These are phyloP conservation scores for Streptopelia turtur DNA, from an alignment of 2,797 vertebrate species.

Conservation along the genomic window DNA sequence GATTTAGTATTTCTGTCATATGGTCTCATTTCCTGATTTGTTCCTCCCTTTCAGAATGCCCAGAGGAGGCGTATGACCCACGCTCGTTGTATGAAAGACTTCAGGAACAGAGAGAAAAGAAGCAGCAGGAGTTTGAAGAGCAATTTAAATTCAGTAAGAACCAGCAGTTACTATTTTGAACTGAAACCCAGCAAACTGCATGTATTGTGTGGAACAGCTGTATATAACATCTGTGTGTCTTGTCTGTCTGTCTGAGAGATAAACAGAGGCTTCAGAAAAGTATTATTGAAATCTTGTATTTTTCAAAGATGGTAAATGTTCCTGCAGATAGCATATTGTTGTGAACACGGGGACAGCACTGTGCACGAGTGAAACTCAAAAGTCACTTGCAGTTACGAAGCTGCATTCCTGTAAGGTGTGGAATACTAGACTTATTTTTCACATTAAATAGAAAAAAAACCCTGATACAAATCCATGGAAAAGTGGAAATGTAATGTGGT, in stretches of 20 bases:
- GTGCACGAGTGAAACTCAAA: rapidly evolving
- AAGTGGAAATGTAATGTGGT: not conserved
- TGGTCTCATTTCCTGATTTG: not conserved
- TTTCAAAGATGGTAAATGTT: not conserved
- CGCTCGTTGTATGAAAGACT: conserved; percentile 92
- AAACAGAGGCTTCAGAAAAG: not conserved
- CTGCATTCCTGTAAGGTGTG: not conserved
- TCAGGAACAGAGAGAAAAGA: conserved; percentile 96
- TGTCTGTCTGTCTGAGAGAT: not conserved
- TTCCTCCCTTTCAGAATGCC: conserved; percentile 84
- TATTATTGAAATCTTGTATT: not conserved
- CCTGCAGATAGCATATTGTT: rapidly evolving
- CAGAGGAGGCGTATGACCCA: conserved; percentile 92
- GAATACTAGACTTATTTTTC: not conserved
- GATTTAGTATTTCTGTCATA: not conserved
- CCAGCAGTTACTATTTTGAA: not conserved
- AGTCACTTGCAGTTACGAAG: not conserved
- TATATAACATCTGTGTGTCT: not conserved
- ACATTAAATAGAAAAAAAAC: not conserved
- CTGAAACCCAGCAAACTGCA: not conserved
- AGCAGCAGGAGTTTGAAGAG: conserved; percentile 96
- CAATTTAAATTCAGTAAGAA: conserved; percentile 98
- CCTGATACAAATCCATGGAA: not conserved
- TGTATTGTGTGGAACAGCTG: not conserved
- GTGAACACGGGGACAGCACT: not conserved